Conservation (phyloP, 1,140 invertebrate species). For the Aphelinus atriplicis region DNA sequence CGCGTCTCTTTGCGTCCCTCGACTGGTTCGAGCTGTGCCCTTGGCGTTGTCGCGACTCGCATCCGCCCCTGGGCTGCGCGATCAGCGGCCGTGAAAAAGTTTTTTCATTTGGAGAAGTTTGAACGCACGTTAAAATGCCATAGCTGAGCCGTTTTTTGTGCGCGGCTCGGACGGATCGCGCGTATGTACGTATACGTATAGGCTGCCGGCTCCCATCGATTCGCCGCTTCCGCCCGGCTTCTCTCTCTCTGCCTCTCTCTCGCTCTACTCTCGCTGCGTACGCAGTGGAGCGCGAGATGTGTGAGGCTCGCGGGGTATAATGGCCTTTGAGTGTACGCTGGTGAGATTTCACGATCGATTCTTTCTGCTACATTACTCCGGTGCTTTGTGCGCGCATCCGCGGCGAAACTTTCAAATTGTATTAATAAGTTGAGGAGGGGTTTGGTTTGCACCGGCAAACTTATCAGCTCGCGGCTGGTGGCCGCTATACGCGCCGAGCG, state of each 20-base stretch:
- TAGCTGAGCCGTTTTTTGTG: slow-evolving; percentile 10
- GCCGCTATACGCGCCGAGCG: not conserved
- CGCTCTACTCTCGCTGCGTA: not conserved
- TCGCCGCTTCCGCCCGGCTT: not conserved
- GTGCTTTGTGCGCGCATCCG: not conserved
- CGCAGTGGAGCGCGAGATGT: not conserved
- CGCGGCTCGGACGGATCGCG: too few species aligned
- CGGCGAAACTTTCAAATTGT: not conserved
- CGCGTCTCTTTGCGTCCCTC: slow-evolving; percentile 5
- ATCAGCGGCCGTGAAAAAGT: slow-evolving; percentile 33
- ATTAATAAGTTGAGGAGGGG: not conserved
- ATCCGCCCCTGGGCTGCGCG: not conserved
- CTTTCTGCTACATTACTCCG: not conserved
- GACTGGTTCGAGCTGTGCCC: too few species aligned
- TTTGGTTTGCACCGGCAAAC: too few species aligned
- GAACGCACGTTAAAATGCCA: slow-evolving; percentile 40
- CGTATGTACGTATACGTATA: too few species aligned
- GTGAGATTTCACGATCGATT: slow-evolving; percentile 3
- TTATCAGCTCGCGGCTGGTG: too few species aligned
- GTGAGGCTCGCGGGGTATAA: not conserved
- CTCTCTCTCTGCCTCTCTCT: not conserved
- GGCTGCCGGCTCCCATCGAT: too few species aligned
- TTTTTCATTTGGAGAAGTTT: slow-evolving; percentile 45
- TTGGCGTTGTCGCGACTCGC: too few species aligned
- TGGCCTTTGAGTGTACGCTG: not conserved